These are phyloP conservation scores for Dolichomitus sp. DNA, from an alignment of 2,888 invertebrate genomes.

Conservation along the genomic window DNA sequence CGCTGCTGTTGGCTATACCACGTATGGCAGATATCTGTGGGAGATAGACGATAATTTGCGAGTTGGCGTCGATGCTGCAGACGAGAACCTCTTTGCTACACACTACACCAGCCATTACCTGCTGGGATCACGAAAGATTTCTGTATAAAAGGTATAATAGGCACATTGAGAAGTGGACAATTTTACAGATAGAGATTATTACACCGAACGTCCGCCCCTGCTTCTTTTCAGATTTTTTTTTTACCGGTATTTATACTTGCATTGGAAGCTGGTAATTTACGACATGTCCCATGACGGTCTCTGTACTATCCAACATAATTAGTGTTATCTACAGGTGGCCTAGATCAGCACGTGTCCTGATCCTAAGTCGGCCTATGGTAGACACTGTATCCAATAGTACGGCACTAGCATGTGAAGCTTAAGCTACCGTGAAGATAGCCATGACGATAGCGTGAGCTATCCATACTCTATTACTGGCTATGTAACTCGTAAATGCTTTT, in stretches of 20 bases:
- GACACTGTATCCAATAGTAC: conserved; percentile 16
- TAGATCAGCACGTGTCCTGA: conserved; percentile 67
- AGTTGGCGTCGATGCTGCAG: conserved; percentile 27
- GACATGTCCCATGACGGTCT: conserved; percentile 51
- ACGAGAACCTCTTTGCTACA: conserved; percentile 27
- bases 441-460: conserved; percentile 35
- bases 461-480: neutral
- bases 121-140: conserved; percentile 32
- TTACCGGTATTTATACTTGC: conserved; percentile 21
- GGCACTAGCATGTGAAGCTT: conserved; percentile 38
- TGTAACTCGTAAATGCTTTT: conserved; percentile 1
- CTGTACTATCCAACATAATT: conserved; percentile 64
- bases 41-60: conserved; percentile 67
- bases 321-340: conserved; percentile 69
- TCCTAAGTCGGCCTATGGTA: conserved; percentile 2
- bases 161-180: conserved; percentile 32
- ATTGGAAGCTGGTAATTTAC: conserved; percentile 61
- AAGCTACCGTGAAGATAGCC: conserved; percentile 62
- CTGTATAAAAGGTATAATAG: conserved; percentile 39
- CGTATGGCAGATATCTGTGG: conserved; percentile 53
- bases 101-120: conserved; percentile 15
- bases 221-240: conserved; percentile 14
- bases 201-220: neutral
- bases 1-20: neutral
- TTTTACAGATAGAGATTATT: conserved; percentile 31